Conservation (phyloP, 2,113 vertebrate species). For the Thymallus thymallus region DNA sequence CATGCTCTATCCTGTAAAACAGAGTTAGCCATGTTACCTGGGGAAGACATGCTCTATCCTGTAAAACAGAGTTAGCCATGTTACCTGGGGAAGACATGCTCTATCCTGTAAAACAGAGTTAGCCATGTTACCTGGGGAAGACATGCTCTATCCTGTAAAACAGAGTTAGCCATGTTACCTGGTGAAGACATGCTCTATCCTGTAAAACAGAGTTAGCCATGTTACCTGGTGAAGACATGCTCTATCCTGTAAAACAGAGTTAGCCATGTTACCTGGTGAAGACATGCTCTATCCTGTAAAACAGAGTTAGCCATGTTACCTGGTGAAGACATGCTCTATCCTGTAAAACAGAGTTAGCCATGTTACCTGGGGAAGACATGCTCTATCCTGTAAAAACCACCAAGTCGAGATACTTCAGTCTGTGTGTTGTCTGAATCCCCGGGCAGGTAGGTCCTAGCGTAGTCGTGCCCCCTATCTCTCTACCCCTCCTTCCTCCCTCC, state of each 20-base stretch:
- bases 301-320: conserved; percentile 31
- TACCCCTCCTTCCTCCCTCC: conserved; percentile 11
- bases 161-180: conserved; percentile 9
- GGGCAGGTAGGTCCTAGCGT: neutral
- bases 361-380: conserved; percentile 46
- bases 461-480: neutral
- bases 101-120: neutral
- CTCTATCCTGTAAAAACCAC: neutral
- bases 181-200: conserved; percentile 33
- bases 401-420: conserved; percentile 3
- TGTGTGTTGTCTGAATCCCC: neutral
- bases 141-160: conserved; percentile 22
- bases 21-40: neutral
- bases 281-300: too few relatives aligned
- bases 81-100: conserved; percentile 47
- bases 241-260: conserved; percentile 5
- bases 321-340: conserved; percentile 37
- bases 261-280: too few relatives aligned
- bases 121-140: conserved; percentile 42
- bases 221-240: conserved; percentile 36
- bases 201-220: neutral
- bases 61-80: neutral
- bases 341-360: neutral
- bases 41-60: too few relatives aligned
- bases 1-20: conserved; percentile 17